Evolutionary conservation across 2,797 vertebrate species (phyloP), one percentile per base, ranked within the genome.

Genomic region (Diglossa cyanea): DNA sequence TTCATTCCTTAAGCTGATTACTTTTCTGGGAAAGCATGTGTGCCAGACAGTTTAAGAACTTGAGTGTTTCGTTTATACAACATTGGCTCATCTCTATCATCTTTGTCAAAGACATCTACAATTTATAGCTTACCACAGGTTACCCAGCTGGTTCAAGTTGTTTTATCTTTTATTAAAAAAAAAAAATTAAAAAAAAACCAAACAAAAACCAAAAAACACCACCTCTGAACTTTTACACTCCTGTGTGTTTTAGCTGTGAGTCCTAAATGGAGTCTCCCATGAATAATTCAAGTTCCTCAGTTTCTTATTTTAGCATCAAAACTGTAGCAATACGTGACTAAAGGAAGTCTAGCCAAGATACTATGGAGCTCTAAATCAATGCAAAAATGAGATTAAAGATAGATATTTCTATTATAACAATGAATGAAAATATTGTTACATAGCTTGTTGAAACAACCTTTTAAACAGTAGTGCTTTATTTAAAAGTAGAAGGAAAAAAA

Each of bases 211-310:
- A 42, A 92, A 63, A 91, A 57, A 16, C 30, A 79, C 71, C 93
- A 97, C 95, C 94, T 96, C 94, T 97, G 94, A 97, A 97, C 97
- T 97, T 97, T 94, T 95, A 96, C 91, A 94, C 94, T 96, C 85
- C 65, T 95, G 68, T 95, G 85, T 94, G 89, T 93, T 96, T 95
- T 94, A 95, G 90, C 93, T 96, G 90, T 35, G 55, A 95, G 94
- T 95, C 92, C 93, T 95, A 95, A 97, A 97, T 96, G 94, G 95
- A 96, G 88, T 96, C 55, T 93, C 17, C 94, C 86, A 96, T 97
- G 95, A 97, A 97, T 97, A 95, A 97, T 97, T 97, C 95, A 97
- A 67, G 84, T 89, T 94, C 94, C 81, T 97, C 89, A 79, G 80
- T 96, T 95, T 95, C 94, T 96, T 97, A 97, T 96, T 97, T 96